Evolutionary conservation across 2,888 invertebrate genomes (phyloP).

Genomic region (Diploptera punctata): DNA sequence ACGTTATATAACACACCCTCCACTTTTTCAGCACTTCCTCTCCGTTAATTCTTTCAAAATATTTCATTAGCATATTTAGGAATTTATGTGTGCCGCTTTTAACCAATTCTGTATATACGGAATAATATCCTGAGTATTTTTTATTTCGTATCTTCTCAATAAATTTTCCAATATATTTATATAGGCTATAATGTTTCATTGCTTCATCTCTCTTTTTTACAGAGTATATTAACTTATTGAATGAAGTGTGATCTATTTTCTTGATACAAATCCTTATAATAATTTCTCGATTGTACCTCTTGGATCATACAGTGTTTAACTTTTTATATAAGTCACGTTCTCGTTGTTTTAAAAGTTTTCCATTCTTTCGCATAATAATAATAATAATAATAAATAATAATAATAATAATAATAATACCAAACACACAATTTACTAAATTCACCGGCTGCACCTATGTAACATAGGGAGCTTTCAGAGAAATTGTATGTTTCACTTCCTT

Average conservation of each 20-base stretch:
- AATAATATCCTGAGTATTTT: background rate
- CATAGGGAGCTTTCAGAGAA: too few species aligned
- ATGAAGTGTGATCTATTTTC: background rate
- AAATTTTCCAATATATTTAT: background rate
- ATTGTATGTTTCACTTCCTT: background rate
- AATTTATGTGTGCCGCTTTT: too few species aligned
- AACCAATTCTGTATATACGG: background rate
- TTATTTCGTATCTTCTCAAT: background rate
- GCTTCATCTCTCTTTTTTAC: background rate
- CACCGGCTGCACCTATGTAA: too few species aligned
- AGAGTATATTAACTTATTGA: background rate
- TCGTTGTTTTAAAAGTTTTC: background rate
- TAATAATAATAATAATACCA: too few species aligned
- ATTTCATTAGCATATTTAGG: background rate
- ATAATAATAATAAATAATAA: too few species aligned
- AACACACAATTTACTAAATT: too few species aligned
- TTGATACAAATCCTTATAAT: background rate
- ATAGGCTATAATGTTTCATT: background rate
- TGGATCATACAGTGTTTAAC: background rate
- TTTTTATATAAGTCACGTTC: background rate
- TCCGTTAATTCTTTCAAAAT: background rate
- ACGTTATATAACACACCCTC: background rate
- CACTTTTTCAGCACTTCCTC: background rate
- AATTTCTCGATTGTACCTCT: background rate
- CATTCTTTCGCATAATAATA: background rate